Percentiles rank a stretch among this genome's conserved stretches.
phyloP scores from a whole-genome alignment of 2,113 vertebrate species.

The Notarius lentiginosus region DNA sequence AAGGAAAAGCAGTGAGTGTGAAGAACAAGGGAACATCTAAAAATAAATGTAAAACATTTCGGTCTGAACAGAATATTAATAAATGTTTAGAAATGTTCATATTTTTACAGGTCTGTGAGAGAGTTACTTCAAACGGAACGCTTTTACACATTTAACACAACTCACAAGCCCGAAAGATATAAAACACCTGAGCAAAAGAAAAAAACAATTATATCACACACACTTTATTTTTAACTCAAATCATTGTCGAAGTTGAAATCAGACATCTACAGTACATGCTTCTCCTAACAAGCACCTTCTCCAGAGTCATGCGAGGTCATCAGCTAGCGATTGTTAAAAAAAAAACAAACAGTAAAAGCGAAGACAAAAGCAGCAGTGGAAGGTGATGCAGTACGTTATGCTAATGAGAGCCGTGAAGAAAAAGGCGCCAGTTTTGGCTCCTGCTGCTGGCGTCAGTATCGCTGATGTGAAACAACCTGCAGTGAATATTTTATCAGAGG shows the following conservation, averaged over 20 bases:
- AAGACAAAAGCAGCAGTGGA: background rate
- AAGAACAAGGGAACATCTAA: no score
- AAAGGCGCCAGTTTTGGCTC: background rate
- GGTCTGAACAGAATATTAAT: no score
- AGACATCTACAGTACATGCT: background rate
- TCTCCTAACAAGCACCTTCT: conserved; percentile 1
- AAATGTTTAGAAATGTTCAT: no score
- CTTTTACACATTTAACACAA: no score
- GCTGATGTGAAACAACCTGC: conserved; percentile 32
- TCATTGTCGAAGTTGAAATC: no score
- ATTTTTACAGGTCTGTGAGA: no score
- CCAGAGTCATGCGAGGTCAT: background rate
- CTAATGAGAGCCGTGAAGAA: conserved; percentile 10
- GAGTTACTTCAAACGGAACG: no score
- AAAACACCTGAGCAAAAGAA: background rate
- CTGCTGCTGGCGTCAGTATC: conserved; percentile 25
- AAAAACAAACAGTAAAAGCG: background rate
- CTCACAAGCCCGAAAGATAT: background rate
- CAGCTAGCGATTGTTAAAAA: background rate
- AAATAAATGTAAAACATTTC: no score
- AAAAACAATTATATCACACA: background rate
- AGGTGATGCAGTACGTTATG: background rate
- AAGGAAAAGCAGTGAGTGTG: no score
- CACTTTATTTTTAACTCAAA: background rate
- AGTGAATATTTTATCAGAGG: conserved; percentile 47